These are phyloP conservation scores for Candoia aspera DNA, from an alignment of 2,113 vertebrate genomes.

Conservation along the genomic window DNA sequence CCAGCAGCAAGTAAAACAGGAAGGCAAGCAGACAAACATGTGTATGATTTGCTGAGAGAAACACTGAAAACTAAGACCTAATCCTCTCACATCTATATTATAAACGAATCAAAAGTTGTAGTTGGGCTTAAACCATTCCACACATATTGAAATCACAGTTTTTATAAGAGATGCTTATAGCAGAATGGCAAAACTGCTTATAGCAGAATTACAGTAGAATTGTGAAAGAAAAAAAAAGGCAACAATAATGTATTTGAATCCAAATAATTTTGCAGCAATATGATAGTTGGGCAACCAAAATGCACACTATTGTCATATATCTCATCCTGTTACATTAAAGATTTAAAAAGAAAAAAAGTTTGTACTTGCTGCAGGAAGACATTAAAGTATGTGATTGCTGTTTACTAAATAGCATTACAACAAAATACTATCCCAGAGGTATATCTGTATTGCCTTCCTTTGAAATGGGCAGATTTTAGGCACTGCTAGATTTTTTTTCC, in stretches of 20 bases:
- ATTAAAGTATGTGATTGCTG: conserved; percentile 54
- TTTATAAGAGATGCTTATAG: conserved; percentile 60
- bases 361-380: conserved; percentile 51
- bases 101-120: conserved; percentile 44
- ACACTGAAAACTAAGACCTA: background rate
- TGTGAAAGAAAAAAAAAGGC: conserved; percentile 58
- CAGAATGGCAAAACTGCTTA: background rate
- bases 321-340: conserved; percentile 74
- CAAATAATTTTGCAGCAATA: conserved; percentile 79
- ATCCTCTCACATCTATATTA: conserved; percentile 30
- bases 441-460: background rate
- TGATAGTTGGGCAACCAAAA: conserved; percentile 80
- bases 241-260: conserved; percentile 70
- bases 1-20: conserved; percentile 26
- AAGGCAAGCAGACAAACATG: conserved; percentile 16
- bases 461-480: background rate
- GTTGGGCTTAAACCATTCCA: conserved; percentile 51
- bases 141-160: conserved; percentile 41
- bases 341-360: conserved; percentile 63
- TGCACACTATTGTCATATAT: conserved; percentile 72
- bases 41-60: background rate
- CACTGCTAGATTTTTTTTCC: background rate
- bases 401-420: background rate
- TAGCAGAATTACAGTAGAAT: conserved; percentile 30
- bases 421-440: background rate